Evolutionary conservation across 37 sponge, comb jelly and placozoan genomes (phyloP).

Genomic region (Bolinopsis microptera): DNA sequence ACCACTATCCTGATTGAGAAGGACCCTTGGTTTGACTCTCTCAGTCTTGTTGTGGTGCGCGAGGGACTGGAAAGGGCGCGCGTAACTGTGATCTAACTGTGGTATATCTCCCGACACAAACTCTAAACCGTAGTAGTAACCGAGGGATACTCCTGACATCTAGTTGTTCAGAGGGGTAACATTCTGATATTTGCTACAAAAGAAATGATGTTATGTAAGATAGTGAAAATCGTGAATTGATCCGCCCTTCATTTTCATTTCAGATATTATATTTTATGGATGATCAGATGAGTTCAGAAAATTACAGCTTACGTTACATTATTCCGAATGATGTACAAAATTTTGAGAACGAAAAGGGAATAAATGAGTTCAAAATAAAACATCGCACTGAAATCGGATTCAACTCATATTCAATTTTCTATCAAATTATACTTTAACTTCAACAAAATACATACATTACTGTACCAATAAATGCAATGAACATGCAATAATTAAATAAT

Average conservation of each 20-base stretch:
- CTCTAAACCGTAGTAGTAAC: conserved; percentile 60
- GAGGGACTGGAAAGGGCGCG: conserved; percentile 49
- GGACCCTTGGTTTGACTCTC: neutral
- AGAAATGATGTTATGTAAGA: neutral
- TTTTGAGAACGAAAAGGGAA: no score
- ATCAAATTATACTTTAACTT: neutral
- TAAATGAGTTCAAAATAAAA: no score
- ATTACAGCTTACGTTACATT: no score
- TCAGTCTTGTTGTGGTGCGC: conserved; percentile 54
- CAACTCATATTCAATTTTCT: neutral
- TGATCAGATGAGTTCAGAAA: no score
- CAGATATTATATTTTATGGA: no score
- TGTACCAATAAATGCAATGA: neutral
- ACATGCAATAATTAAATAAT: neutral
- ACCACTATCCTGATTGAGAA: neutral
- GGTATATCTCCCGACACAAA: conserved; percentile 37
- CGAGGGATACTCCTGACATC: conserved; percentile 52
- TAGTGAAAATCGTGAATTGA: neutral
- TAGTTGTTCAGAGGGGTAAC: neutral
- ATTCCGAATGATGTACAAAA: no score
- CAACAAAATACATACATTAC: neutral
- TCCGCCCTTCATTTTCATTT: no score
- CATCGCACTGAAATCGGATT: neutral
- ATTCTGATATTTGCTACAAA: neutral
- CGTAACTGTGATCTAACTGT: conserved; percentile 55